A percentile compares a stretch with the other conserved stretches of the same genome.
Evolutionary conservation across 2,888 invertebrate species (phyloP).

Genomic region (Hypomecis atomaria): DNA sequence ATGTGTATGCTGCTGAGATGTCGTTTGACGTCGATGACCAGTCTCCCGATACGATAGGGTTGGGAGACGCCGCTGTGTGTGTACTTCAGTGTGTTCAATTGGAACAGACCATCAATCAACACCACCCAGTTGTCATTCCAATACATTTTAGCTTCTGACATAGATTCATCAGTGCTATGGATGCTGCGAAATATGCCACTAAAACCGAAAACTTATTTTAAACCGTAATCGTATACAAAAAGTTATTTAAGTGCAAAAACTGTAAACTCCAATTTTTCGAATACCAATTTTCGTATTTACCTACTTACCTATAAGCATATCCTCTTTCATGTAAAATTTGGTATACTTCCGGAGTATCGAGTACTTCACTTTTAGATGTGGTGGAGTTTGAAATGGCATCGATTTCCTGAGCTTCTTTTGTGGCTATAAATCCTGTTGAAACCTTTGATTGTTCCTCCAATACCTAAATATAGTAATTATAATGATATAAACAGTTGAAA

Average conservation of each 20-base stretch:
- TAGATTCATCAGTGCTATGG: slow-evolving; percentile 34
- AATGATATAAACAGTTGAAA: neutral
- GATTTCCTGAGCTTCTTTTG: neutral
- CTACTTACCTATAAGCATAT: slow-evolving; percentile 16
- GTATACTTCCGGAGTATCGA: slow-evolving; percentile 13
- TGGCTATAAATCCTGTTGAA: slow-evolving; percentile 16
- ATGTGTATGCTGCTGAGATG: slow-evolving; percentile 15
- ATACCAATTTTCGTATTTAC: too few relatives aligned
- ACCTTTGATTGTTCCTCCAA: slow-evolving; percentile 16
- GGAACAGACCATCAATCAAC: neutral
- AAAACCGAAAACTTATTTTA: neutral
- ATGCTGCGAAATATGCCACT: slow-evolving; percentile 57
- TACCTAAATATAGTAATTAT: slow-evolving; percentile 2
- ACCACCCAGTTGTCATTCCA: slow-evolving; percentile 83
- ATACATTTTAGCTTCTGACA: slow-evolving; percentile 59
- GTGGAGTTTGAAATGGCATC: neutral
- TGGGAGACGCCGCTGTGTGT: slow-evolving; percentile 79
- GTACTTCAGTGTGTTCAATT: neutral
- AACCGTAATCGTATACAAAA: neutral
- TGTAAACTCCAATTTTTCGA: too few relatives aligned
- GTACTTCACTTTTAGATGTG: neutral
- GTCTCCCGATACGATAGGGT: slow-evolving; percentile 21
- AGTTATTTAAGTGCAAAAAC: too few relatives aligned
- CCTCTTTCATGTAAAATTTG: slow-evolving; percentile 18
- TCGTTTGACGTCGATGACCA: slow-evolving; percentile 44